Conservation (phyloP, 2,113 vertebrate genomes). For the Motacilla alba region DNA sequence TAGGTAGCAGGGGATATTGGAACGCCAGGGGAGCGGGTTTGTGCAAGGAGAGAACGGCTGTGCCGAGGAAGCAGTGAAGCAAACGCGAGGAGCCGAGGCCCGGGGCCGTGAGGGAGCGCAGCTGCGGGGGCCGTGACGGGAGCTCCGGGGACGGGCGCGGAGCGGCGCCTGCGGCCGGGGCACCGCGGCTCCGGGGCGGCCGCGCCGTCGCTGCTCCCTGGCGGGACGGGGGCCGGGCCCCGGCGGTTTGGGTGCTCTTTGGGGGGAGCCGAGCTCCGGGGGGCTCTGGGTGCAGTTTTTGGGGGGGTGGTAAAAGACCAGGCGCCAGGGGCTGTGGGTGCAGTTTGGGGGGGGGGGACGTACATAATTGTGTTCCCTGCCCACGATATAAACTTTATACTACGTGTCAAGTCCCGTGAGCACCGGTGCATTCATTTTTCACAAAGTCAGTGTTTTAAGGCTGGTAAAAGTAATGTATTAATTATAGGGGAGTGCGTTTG, state of each 20-base stretch:
- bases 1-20: not conserved
- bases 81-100: fast-evolving
- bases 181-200: not conserved
- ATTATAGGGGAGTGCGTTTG: not conserved
- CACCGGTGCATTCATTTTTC: not conserved
- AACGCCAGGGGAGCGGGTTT: not conserved
- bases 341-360: too few species aligned
- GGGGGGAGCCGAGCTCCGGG: not conserved
- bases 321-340: not conserved
- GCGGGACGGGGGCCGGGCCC: too few species aligned
- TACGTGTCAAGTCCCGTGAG: not conserved
- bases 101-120: fast-evolving
- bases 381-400: fast-evolving
- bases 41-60: too few species aligned
- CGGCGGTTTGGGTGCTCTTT: not conserved
- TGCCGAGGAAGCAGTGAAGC: too few species aligned
- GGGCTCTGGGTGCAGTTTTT: not conserved
- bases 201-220: not conserved
- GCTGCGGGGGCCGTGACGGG: fast-evolving
- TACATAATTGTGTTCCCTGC: fast-evolving
- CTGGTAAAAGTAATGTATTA: not conserved
- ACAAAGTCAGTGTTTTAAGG: not conserved
- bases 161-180: not conserved
- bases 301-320: not conserved
- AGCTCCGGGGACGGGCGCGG: fast-evolving